Evolutionary conservation across 2,797 vertebrate genomes (phyloP).

Genomic region (Melanotaenia pygmaea): DNA sequence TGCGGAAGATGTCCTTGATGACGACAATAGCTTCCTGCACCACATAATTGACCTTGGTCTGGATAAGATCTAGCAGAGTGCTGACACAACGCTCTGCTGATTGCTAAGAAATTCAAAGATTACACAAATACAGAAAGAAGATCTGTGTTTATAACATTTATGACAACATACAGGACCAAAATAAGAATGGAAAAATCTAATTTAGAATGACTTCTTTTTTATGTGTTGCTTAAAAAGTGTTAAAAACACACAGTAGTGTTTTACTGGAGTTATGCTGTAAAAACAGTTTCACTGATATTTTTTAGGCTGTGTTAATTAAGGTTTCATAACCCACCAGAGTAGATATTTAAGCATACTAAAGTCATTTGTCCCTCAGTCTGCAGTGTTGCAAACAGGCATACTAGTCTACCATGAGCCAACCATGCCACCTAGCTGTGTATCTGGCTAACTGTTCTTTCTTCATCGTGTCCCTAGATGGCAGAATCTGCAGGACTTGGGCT

Average conservation of each 20-base stretch:
- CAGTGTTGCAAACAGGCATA: not conserved
- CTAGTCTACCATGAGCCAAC: not conserved
- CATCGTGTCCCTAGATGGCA: not conserved
- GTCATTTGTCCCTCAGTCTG: not conserved
- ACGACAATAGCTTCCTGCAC: constrained; percentile 98
- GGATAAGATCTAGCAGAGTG: constrained; percentile 95
- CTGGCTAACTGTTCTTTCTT: not conserved
- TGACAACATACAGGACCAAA: not conserved
- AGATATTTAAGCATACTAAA: not conserved
- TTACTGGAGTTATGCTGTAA: not conserved
- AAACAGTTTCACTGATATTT: not conserved
- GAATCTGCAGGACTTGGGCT: not conserved
- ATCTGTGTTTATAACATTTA: not conserved
- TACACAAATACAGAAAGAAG: not conserved
- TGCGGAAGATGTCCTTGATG: constrained; percentile 99
- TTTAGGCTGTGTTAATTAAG: not conserved
- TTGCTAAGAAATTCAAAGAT: constrained; percentile 82
- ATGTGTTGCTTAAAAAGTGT: not conserved
- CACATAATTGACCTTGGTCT: constrained; percentile 98
- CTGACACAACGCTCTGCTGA: constrained; percentile 96
- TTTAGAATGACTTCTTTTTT: not conserved
- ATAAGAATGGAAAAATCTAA: too few relatives aligned
- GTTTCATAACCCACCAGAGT: not conserved
- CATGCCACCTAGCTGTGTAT: not conserved
- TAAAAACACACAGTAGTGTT: not conserved